Evolutionary conservation across 2,113 vertebrate genomes (phyloP), one percentile per base, ranked within the genome.

Genomic region (Alectura lathami): DNA sequence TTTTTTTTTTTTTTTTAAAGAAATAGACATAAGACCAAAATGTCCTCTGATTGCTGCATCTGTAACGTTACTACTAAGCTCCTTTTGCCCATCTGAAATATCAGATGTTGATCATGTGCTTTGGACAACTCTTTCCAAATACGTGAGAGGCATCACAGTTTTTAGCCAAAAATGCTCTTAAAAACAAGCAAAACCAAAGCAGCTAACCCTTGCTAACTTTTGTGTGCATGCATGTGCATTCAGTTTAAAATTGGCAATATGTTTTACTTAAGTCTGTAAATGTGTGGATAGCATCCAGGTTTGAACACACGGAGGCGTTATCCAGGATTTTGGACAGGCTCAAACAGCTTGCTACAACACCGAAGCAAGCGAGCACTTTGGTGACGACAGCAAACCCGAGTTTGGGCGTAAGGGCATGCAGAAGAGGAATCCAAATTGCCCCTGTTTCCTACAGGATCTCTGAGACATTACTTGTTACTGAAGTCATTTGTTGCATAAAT

Each of bases 151-250:
- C 15, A 64, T 42, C 22, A 34, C 18, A 80, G 53, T 72, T 87
- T 82, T 50, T 26, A 93, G 89, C 43, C 86, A 95, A 91, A 96
- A 95, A 27, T 29, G 40, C 40, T 96, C 53, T 91, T 72, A 94
- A 72, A 88, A 67, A 5, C 66, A 82, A 77, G 72, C 8, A 95
- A 91, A 93, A 30, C 17, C 43, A 17, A 87, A 90, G 64, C 3
- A 90, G 64, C 53, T 78, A 86, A 90, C 74, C 51, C 3, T 3
- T 40, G 30, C 48, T 80, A 86, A 81, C 27, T 29, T 78, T 77
- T 5, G 4, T 18, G 40, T 0, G 0, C 38, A 22, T 1, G 1
- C 47, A 34, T 14, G 11, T 83, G 56, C 43, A 63, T 40, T 53
- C 73, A 67, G 51, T 94, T 88, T 53, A 86, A 96, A 93, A 81